A percentile compares a stretch with the other conserved stretches of the same genome.
phyloP scores from a whole-genome alignment of 2,888 invertebrate genomes.

The Diarsia brunnea region DNA sequence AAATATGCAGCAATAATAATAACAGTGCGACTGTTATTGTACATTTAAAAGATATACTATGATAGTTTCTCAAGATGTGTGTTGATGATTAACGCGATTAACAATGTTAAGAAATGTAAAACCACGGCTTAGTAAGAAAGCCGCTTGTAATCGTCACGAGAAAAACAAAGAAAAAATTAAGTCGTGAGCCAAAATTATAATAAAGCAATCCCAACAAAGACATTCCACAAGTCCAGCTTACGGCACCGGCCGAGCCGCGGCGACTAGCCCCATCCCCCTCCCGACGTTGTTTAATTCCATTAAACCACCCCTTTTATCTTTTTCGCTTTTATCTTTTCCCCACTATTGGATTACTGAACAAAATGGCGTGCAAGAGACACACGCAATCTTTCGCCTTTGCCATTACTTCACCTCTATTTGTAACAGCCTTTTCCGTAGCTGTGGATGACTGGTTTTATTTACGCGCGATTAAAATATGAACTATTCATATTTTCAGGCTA shows the following conservation, averaged over 20 bases:
- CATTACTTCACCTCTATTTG: conserved; percentile 81
- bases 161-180: conserved; percentile 74
- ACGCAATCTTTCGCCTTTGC: conserved; percentile 84
- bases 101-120: conserved; percentile 57
- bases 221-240: conserved; percentile 88
- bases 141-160: conserved; percentile 68
- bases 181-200: conserved; percentile 77
- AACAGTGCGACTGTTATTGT: conserved; percentile 32
- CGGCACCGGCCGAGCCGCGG: conserved; percentile 73
- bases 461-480: conserved; percentile 45
- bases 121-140: conserved; percentile 63
- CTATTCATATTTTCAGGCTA: conserved; percentile 36
- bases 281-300: conserved; percentile 89
- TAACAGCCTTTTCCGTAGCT: conserved; percentile 74
- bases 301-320: conserved; percentile 90
- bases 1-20: conserved; percentile 22
- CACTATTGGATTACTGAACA: conserved; percentile 89
- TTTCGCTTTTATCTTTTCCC: conserved; percentile 88
- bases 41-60: background rate
- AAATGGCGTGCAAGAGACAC: conserved; percentile 88
- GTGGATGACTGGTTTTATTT: conserved; percentile 65
- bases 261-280: conserved; percentile 65
- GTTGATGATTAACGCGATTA: conserved; percentile 45
- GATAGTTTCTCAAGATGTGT: conserved; percentile 27
- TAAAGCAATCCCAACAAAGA: conserved; percentile 85